phyloP scores from a whole-genome alignment of 2,113 vertebrate genomes.

The Myotis yumanensis region DNA sequence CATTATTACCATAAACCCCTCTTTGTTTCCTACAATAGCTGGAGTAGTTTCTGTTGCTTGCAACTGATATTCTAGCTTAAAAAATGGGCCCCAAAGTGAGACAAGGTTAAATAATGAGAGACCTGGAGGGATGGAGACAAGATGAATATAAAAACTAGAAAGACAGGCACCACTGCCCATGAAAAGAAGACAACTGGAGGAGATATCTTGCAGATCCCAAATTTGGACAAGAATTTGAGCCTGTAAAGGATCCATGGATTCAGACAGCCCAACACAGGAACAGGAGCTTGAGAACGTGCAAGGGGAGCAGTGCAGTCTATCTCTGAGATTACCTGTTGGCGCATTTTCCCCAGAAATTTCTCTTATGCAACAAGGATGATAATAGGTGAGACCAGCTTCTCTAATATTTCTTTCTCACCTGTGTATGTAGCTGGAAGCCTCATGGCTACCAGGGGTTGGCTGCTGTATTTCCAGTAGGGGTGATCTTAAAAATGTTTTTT shows the following conservation, averaged over 20 bases:
- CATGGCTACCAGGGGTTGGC: background rate
- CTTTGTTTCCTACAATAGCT: background rate
- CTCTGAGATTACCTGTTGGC: background rate
- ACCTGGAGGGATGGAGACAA: background rate
- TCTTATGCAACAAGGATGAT: background rate
- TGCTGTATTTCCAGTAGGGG: background rate
- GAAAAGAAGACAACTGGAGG: background rate
- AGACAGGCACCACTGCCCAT: accelerated
- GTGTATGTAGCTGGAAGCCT: background rate
- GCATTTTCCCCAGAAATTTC: background rate
- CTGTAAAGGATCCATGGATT: background rate
- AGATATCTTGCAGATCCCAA: background rate
- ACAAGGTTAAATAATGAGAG: background rate
- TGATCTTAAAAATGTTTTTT: background rate
- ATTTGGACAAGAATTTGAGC: background rate
- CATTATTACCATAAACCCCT: background rate
- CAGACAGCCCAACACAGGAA: background rate
- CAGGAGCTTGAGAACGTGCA: background rate
- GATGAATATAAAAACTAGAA: too few relatives aligned
- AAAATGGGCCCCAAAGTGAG: background rate
- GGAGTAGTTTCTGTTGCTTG: background rate
- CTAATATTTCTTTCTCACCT: background rate
- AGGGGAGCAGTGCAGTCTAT: accelerated
- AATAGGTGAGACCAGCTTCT: background rate
- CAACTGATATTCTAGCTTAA: background rate